Base-by-base conservation (phyloP, 2,113 vertebrate species). In the Cyanocitta stelleri region DNA sequence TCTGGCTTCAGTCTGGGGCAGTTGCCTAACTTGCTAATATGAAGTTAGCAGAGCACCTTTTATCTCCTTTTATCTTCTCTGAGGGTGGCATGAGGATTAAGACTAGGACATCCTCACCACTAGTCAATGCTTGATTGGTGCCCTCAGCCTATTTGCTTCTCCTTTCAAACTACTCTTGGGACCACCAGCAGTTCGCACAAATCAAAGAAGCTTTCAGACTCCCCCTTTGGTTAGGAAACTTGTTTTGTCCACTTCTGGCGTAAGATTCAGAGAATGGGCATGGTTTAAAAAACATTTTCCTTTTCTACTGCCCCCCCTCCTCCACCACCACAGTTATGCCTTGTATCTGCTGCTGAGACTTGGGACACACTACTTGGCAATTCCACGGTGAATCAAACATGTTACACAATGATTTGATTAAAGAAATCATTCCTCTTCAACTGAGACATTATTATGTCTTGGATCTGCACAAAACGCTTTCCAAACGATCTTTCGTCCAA, bases 351-450 rank as follows among this genome's bases (percentile, higher is more conserved):
- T 94, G 61, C 56, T 82, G 69, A 55, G 69, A 61, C 80, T 81
- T 26, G 20, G 78, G 85, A 83, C 69, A 79, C 49, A 26, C n/a
- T 61, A 27, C 46, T 85, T 82, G 64, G 62, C 66, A 80, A 29
- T 67, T 90, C 55, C 9, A 11, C 18, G 59, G 77, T 85, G 89
- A 79, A 94, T 95, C 87, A 91, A 86, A 79, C 37, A 13, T 48
- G 30, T 96, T 90, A 35, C 77, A 93, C 87, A 77, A 93, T 73
- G 39, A 59, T 95, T 85, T 83, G 55, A 91, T 91, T 86, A 86
- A 90, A 90, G 30, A 63, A 93, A 88, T 43, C 58, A 55, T 87
- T 95, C 78, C 46, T 85, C 29, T 90, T 96, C 82, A 80, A 17
- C 82, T 74, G 85, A 89, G 89, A 73, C 71, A 85, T 41, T 1